Percentiles rank a stretch among this genome's conserved stretches.
Evolutionary conservation across 1,140 invertebrate genomes (phyloP).

Genomic region (Leptinotarsa defecta): DNA sequence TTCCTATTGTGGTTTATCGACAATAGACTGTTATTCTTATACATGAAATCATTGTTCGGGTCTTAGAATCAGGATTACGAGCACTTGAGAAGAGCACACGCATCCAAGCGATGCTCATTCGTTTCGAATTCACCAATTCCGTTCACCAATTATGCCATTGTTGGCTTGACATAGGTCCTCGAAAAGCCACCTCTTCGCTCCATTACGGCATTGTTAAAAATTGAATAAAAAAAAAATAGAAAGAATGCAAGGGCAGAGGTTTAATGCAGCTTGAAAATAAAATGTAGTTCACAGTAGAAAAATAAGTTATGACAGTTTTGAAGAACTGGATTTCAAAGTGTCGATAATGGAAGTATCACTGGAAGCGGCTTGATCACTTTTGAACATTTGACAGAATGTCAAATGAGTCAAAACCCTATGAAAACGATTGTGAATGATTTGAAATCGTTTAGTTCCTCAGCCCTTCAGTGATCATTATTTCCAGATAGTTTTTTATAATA

Average conservation of each 20-base stretch:
- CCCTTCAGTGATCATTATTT: too few relatives aligned
- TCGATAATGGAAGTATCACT: too few relatives aligned
- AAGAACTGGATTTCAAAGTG: too few relatives aligned
- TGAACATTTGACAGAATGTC: too few relatives aligned
- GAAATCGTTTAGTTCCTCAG: too few relatives aligned
- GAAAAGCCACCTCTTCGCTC: conserved; percentile 11
- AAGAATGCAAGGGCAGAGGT: not conserved
- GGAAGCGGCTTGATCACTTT: too few relatives aligned
- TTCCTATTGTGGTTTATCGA: conserved; percentile 9
- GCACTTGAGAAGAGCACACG: conserved; percentile 1
- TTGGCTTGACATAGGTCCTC: conserved; percentile 17
- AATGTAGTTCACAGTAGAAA: too few relatives aligned
- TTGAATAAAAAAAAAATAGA: not conserved
- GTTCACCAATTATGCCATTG: conserved; percentile 8
- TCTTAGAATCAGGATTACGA: conserved; percentile 4
- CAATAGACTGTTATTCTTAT: conserved; percentile 19
- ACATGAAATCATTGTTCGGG: not conserved
- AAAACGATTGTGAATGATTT: too few relatives aligned
- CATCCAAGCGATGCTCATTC: conserved; percentile 17
- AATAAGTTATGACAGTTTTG: too few relatives aligned
- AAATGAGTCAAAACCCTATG: too few relatives aligned
- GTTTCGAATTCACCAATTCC: conserved; percentile 11
- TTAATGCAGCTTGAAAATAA: not conserved
- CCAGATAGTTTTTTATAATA: too few relatives aligned
- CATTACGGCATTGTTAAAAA: not conserved